Evolutionary conservation across 2,888 invertebrate genomes (phyloP).

Genomic region (Nymphalis urticae): DNA sequence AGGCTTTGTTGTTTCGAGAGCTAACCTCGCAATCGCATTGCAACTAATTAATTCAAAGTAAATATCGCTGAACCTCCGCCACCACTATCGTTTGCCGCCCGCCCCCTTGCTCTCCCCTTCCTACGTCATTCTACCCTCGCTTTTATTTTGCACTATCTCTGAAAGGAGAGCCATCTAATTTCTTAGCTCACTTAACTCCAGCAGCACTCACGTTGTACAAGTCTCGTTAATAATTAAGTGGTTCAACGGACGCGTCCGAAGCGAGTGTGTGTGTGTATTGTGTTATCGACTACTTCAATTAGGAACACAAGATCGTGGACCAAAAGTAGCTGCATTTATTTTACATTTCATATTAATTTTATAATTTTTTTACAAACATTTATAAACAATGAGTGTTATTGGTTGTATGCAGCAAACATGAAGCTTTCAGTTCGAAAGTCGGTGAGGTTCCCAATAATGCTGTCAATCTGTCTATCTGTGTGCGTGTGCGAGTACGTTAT

Average conservation of each 20-base stretch:
- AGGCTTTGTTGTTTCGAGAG: not conserved
- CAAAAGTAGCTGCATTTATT: not conserved
- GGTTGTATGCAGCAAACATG: no score
- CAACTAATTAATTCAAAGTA: slow-evolving; percentile 6
- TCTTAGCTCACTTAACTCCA: slow-evolving; percentile 3
- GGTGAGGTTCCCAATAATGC: no score
- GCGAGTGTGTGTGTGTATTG: not conserved
- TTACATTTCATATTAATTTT: not conserved
- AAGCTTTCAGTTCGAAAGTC: no score
- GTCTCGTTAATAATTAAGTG: not conserved
- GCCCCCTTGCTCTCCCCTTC: not conserved
- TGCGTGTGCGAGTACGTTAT: no score
- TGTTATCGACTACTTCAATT: not conserved
- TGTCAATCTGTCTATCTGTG: no score
- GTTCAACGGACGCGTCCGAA: not conserved
- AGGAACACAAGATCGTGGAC: not conserved
- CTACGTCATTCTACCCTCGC: not conserved
- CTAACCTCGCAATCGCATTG: not conserved
- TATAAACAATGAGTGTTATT: no score
- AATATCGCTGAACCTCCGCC: not conserved
- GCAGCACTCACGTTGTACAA: not conserved
- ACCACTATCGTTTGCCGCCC: not conserved
- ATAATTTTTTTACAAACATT: no score
- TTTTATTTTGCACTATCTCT: slow-evolving; percentile 7
- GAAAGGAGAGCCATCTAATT: slow-evolving; percentile 1